Percentiles rank a stretch among this genome's conserved stretches.
phyloP scores from a whole-genome alignment of 2,797 vertebrate species.

The Hozukius guyotensis region DNA sequence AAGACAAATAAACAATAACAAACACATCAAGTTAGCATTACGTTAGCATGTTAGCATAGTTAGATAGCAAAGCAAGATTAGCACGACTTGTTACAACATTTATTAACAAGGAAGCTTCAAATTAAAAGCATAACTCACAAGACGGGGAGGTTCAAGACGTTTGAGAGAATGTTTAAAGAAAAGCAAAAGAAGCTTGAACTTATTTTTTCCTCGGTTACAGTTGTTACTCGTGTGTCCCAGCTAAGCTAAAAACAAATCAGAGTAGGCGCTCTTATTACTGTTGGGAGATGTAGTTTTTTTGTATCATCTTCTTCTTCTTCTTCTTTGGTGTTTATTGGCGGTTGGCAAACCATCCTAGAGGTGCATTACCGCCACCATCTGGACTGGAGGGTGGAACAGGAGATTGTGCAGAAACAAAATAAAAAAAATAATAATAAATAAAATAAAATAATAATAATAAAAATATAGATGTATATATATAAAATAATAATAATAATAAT shows the following conservation, averaged over 20 bases:
- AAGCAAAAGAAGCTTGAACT: not conserved
- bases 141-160: fast-evolving
- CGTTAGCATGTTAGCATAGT: constrained; percentile 52
- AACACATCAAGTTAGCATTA: constrained; percentile 39
- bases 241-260: constrained; percentile 80
- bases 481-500: too few species aligned
- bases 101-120: not conserved
- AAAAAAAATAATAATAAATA: too few species aligned
- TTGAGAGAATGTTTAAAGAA: not conserved
- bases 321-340: too few species aligned
- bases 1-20: not conserved
- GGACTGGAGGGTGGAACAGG: too few species aligned
- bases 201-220: constrained; percentile 1
- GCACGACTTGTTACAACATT: not conserved
- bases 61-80: not conserved
- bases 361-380: too few species aligned
- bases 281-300: constrained; percentile 77
- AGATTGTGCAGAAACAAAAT: too few species aligned
- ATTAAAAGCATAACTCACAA: constrained; percentile 33
- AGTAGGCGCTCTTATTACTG: not conserved
- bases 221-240: constrained; percentile 29
- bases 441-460: too few species aligned
- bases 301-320: too few species aligned
- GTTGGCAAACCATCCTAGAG: too few species aligned
- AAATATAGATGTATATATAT: too few species aligned